These are phyloP conservation scores for Pteropus rufus DNA, from an alignment of 2,797 vertebrate species.

Conservation along the genomic window DNA sequence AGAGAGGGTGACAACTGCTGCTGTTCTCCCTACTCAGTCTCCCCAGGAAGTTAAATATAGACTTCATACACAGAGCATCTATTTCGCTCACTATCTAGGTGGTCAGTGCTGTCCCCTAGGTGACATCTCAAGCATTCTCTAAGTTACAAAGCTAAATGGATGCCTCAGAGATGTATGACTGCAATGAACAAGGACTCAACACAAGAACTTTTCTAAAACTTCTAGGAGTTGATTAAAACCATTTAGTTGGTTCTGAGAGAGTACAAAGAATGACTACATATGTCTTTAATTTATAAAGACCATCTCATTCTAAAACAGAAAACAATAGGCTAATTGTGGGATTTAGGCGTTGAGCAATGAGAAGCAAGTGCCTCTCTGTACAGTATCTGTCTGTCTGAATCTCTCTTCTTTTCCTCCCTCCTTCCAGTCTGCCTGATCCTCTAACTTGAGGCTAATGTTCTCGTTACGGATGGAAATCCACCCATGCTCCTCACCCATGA, in stretches of 20 bases:
- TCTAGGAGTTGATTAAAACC: not conserved
- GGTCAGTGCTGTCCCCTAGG: not conserved
- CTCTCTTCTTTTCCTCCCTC: not conserved
- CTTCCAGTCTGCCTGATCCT: not conserved
- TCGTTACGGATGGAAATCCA: constrained; percentile 7
- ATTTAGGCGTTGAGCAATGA: not conserved
- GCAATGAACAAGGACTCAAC: not conserved
- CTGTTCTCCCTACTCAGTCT: not conserved
- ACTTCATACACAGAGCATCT: not conserved
- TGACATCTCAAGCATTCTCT: not conserved
- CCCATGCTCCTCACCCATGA: not conserved
- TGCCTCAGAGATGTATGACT: not conserved
- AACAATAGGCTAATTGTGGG: not conserved
- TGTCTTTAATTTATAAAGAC: constrained; percentile 50
- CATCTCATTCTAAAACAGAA: not conserved
- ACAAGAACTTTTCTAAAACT: constrained; percentile 37
- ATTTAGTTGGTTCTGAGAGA: constrained; percentile 36
- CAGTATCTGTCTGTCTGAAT: not conserved
- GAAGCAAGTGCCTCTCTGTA: not conserved
- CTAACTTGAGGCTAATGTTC: not conserved
- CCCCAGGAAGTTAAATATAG: not conserved
- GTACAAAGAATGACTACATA: constrained; percentile 32
- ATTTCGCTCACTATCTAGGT: not conserved
- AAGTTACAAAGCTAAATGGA: not conserved
- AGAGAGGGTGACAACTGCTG: not conserved